phyloP scores from a whole-genome alignment of 2,888 invertebrate species.

The Drosophila algonquin region DNA sequence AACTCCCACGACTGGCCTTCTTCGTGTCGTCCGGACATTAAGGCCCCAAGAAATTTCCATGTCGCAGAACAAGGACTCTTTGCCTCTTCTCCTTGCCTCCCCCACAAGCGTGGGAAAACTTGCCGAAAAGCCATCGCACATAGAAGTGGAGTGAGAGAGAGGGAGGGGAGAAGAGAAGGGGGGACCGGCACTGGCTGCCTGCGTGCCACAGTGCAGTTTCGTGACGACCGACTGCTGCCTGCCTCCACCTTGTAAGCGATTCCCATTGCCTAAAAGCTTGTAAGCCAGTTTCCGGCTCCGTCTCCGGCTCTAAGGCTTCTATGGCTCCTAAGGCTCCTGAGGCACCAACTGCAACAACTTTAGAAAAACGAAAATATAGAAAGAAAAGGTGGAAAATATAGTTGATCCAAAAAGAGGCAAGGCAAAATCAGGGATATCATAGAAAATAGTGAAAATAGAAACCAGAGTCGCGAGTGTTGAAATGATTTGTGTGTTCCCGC shows the following conservation, averaged over 20 bases:
- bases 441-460: neutral
- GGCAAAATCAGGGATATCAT: neutral
- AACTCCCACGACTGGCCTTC: constrained; percentile 39
- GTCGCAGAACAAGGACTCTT: constrained; percentile 43
- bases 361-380: constrained; percentile 4
- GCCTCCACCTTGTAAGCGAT: constrained; percentile 61
- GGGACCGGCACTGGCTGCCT: constrained; percentile 21
- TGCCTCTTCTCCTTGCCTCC: constrained; percentile 45
- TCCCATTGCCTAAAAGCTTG: constrained; percentile 78
- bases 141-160: constrained; percentile 7
- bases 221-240: constrained; percentile 52
- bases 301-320: constrained; percentile 30
- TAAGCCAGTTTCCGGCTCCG: constrained; percentile 75
- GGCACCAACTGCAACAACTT: constrained; percentile 20
- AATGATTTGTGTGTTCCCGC: neutral
- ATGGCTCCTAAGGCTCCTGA: constrained; percentile 6
- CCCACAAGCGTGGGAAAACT: constrained; percentile 74
- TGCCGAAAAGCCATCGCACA: constrained; percentile 47
- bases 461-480: neutral
- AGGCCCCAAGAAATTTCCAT: constrained; percentile 68
- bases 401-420: neutral
- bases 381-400: neutral
- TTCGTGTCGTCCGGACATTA: constrained; percentile 74
- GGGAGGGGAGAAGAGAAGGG: constrained; percentile 10
- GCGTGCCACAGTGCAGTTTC: constrained; percentile 74